Percentiles rank a stretch among this genome's conserved stretches.
These are phyloP conservation scores for Microctonus brassicae DNA, from an alignment of 2,888 invertebrate genomes.

Conservation along the genomic window DNA sequence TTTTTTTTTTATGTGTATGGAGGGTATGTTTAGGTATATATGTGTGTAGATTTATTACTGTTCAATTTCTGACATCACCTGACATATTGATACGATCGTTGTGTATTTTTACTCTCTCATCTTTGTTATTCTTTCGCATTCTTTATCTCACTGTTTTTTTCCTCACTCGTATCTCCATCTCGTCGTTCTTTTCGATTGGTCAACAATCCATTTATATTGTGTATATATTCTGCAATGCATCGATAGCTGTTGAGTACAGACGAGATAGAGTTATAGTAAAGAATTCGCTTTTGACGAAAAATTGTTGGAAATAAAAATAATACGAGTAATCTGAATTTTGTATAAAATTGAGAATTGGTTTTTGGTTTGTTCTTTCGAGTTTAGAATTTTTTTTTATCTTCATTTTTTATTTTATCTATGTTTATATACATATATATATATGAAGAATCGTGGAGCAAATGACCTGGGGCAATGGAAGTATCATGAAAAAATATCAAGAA, in stretches of 20 bases:
- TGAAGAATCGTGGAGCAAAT: no score
- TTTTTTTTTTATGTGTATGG: no score
- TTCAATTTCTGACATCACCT: slow-evolving; percentile 37
- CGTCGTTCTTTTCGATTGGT: background rate
- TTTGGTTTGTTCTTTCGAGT: background rate
- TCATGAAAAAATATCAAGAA: no score
- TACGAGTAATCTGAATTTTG: no score
- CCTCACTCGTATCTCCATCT: background rate
- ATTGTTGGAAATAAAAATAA: slow-evolving; percentile 11
- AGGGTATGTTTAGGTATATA: no score
- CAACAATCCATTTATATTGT: slow-evolving; percentile 4
- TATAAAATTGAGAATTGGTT: background rate
- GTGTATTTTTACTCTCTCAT: slow-evolving; percentile 11
- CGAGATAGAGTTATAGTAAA: background rate
- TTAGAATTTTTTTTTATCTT: background rate
- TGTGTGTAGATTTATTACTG: slow-evolving; percentile 37
- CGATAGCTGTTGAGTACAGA: background rate
- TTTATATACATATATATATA: background rate
- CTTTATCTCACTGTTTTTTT: background rate
- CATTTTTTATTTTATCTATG: background rate
- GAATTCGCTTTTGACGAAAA: background rate
- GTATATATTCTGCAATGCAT: slow-evolving; percentile 2
- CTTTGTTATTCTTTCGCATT: background rate
- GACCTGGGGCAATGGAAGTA: no score
- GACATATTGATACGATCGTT: slow-evolving; percentile 38